A percentile compares a stretch with the other conserved stretches of the same genome.
phyloP scores from a whole-genome alignment of 2,113 vertebrate species.

The Oostethus manadensis region DNA sequence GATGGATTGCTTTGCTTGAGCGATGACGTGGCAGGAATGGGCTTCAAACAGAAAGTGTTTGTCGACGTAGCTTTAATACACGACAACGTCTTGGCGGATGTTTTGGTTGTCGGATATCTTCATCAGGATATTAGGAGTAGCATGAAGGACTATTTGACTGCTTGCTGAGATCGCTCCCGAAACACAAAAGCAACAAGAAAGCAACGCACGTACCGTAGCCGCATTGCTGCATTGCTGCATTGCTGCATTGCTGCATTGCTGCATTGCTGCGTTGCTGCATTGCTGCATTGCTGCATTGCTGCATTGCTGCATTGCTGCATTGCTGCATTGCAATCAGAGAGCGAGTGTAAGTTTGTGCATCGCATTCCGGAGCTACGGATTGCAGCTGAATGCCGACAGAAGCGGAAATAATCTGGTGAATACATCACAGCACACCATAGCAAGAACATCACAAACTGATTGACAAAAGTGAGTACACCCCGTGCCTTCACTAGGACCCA shows the following conservation, averaged over 20 bases:
- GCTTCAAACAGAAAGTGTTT: slow-evolving; percentile 7
- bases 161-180: background rate
- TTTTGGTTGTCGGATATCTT: slow-evolving; percentile 15
- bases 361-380: background rate
- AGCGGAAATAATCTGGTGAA: no score
- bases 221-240: no score
- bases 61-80: slow-evolving; percentile 28
- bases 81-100: slow-evolving; percentile 29
- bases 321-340: slow-evolving; percentile 29
- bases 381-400: no score
- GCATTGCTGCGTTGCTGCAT: no score
- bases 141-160: no score
- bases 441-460: no score
- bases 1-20: slow-evolving; percentile 15
- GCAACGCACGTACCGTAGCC: slow-evolving; percentile 20
- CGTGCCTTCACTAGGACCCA: no score
- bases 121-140: background rate
- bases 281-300: no score
- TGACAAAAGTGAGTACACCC: no score
- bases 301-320: no score
- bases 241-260: no score
- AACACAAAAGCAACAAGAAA: slow-evolving; percentile 21
- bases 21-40: slow-evolving; percentile 1
- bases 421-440: no score
- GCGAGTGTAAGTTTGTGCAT: slow-evolving; percentile 15